A percentile compares a stretch with the other conserved stretches of the same genome.
Evolutionary conservation across 2,797 vertebrate genomes (phyloP).

Genomic region (Microctenopoma steveboyesi): DNA sequence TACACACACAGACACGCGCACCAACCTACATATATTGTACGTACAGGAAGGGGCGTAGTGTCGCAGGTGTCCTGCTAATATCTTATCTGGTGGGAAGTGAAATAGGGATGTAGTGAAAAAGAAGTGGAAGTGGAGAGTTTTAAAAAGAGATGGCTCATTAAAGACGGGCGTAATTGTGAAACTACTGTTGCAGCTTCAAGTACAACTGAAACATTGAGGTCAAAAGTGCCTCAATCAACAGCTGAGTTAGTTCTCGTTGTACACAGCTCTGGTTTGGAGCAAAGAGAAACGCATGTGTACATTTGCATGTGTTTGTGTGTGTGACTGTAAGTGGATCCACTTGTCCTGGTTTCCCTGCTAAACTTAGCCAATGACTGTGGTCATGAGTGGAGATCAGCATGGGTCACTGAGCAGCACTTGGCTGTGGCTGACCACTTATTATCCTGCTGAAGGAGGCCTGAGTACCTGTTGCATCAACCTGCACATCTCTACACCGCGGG

Average conservation of each 20-base stretch:
- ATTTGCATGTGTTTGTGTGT: background rate
- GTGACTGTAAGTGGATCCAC: constrained; percentile 70
- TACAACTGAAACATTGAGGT: background rate
- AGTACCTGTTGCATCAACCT: constrained; percentile 33
- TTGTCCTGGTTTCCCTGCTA: constrained; percentile 82
- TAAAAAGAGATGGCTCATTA: constrained; percentile 11
- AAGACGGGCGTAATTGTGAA: constrained; percentile 40
- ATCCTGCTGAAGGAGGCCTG: background rate
- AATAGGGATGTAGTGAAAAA: constrained; percentile 49
- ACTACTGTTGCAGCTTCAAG: constrained; percentile 4
- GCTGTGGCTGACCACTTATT: background rate
- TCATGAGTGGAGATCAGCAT: constrained; percentile 37
- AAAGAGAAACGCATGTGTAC: background rate
- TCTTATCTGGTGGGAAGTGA: constrained; percentile 52
- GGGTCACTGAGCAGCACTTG: constrained; percentile 24
- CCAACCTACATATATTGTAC: background rate
- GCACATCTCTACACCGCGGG: constrained; percentile 11
- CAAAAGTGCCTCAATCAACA: background rate
- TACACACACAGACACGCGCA: constrained; percentile 5
- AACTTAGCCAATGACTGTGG: constrained; percentile 71
- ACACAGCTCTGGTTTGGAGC: constrained; percentile 9
- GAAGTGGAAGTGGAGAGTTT: constrained; percentile 27
- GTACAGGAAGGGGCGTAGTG: background rate
- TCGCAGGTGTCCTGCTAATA: constrained; percentile 41
- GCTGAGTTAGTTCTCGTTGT: background rate